Evolutionary conservation across 2,113 vertebrate species (phyloP).

Genomic region (Carettochelys insculpta): DNA sequence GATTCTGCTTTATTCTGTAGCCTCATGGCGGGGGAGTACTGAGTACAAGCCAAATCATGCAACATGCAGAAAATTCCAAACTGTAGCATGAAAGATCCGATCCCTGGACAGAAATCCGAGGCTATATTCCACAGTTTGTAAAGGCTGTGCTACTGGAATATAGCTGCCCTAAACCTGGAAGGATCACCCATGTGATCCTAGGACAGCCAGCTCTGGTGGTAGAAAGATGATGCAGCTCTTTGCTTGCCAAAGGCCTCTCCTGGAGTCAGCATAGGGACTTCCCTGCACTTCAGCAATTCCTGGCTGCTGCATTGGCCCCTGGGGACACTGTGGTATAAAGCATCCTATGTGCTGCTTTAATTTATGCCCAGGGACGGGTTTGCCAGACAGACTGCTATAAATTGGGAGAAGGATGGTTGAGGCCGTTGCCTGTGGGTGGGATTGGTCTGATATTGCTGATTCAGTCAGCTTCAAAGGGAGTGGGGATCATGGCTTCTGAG

Average conservation of each 20-base stretch:
- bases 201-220: not conserved
- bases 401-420: not conserved
- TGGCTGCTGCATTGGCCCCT: not conserved
- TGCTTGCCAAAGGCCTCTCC: not conserved
- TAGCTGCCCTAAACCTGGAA: not conserved
- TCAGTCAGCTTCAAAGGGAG: not conserved
- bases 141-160: not conserved
- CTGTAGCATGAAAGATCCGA: not conserved
- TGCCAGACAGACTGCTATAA: not conserved
- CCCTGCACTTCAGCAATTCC: not conserved
- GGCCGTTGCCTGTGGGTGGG: rapidly evolving
- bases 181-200: not conserved
- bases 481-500: not conserved
- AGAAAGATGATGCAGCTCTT: not conserved
- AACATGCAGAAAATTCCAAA: not conserved
- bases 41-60: not conserved
- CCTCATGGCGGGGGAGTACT: rapidly evolving
- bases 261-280: not conserved
- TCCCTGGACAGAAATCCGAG: not conserved
- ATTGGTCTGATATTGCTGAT: not conserved
- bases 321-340: rapidly evolving
- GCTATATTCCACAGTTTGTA: not conserved
- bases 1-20: rapidly evolving
- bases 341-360: not conserved
- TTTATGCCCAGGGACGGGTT: not conserved